Evolutionary conservation across 2,888 invertebrate genomes (phyloP), one percentile per base, ranked within the genome.

Genomic region (Drosophila paracracens): DNA sequence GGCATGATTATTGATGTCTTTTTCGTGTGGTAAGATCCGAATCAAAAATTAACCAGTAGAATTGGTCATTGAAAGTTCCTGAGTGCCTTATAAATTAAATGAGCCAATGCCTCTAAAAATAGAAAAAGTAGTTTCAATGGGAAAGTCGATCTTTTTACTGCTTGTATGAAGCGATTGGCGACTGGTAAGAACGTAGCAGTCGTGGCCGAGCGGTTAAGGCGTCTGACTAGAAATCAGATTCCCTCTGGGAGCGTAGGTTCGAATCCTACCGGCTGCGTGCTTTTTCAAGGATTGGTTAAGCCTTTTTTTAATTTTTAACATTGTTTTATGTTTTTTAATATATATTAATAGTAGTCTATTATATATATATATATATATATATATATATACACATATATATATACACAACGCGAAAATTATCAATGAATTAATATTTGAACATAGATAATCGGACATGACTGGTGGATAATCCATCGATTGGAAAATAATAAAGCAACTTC

Each of bases 191-290:
- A 0, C 25, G 46, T 11, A 77, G 92, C 92, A 92, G 93, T 92
- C 92, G 93, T 93, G 93, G 93, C 93, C 93, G 93, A 93, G 93
- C 91, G 93, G 93, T 93, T 93, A 93, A 93, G 93, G 93, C 93
- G 93, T 93, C 93, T 93, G 93, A 93, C 93, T 93, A 91, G 92
- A 93, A 93, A 92, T 93, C 93, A 92, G 93, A 92, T 96, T 96
- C 96, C 96, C 96, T 96, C 95, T 96, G 96, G 96, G 96, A 96
- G 96, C 96, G 96, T 96, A 96, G 96, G 96, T 96, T 96, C 21
- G 93, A 93, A 92, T 25, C 25, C 27, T 3, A 3, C 3, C 27
- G 27, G 27, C 27, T 3, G 27, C 27, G 27, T 27, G n/a, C n/a
- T n/a, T n/a, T n/a, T n/a, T n/a, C n/a, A n/a, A n/a, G n/a, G n/a